Base-by-base conservation (phyloP, 2,888 invertebrate species). In the Pelosia muscerda region DNA sequence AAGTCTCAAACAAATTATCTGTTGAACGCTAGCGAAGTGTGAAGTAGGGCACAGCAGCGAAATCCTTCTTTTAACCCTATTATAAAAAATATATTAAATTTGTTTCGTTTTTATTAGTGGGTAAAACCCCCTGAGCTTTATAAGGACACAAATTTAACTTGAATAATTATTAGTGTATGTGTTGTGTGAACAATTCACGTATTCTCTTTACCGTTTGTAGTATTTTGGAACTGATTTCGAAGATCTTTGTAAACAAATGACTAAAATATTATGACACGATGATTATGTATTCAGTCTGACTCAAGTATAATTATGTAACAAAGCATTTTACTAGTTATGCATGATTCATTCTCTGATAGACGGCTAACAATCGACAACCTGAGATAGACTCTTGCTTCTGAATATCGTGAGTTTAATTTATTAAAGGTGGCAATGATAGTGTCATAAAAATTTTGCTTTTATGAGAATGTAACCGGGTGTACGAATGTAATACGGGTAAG, bases 281-380 rank as follows among this genome's bases (percentile, higher is more conserved):
- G 42, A 42, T 38, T 38, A 38, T 15, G 42, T 42, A 42, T 42
- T 42, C 19, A 5, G 19, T 42, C 42, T 42, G 42, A 42, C 42
- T 42, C 42, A 42, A 6, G 25, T 55, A 23, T 55, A 22, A 54
- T 55, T 25, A 13, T 55, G 25, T 23, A 23, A 25, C 55, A 9
- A 49, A 49, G 55, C 49, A 49, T n/a, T 49, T 19, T 42, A 49
- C 49, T 25, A 25, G 25, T 61, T 42, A 61, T n/a, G 42, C 10
- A 34, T 61, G 42, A 53, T 26, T 49, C 15, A 28, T 13, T 49
- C 49, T 53, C 49, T 5, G 22, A 49, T 8, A 49, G 61, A 49
- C 49, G 15, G 9, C 60, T 23, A 59, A 60, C 42, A 42, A 42
- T 26, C 42, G 19, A 60, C 9, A 53, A 49, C 26, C n/a, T 28